phyloP scores from a whole-genome alignment of 1,140 invertebrate species.

The Pygmarrhopalites habei region DNA sequence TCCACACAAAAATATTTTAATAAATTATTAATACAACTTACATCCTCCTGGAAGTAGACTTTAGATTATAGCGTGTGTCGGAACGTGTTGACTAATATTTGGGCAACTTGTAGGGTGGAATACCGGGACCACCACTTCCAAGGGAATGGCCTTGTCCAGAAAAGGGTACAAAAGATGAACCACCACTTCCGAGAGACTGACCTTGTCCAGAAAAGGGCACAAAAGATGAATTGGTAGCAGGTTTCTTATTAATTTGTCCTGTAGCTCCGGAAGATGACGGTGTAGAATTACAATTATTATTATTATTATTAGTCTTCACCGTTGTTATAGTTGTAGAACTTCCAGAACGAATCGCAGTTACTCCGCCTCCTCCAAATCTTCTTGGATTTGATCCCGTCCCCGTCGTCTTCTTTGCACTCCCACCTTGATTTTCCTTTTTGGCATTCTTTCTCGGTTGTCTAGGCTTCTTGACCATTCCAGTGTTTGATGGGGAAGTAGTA shows the following conservation, averaged over 20 bases:
- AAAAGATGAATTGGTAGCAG: neutral
- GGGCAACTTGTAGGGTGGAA: no score
- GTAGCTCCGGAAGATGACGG: neutral
- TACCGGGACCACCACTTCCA: neutral
- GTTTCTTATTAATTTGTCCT: neutral
- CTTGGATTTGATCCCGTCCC: no score
- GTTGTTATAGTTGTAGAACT: neutral
- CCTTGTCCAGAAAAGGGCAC: neutral
- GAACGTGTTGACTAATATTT: no score
- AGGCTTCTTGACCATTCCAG: no score
- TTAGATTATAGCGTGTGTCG: no score
- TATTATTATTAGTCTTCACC: neutral
- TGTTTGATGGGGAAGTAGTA: no score
- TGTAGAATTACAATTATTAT: no score
- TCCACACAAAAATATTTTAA: no score
- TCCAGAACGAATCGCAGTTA: neutral
- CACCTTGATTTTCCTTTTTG: no score
- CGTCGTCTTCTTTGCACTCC: neutral
- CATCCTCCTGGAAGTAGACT: no score
- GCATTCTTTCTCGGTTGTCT: no score
- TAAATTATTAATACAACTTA: no score
- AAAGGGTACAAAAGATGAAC: neutral
- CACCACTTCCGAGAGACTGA: neutral
- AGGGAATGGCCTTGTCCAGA: slow-evolving; percentile 6
- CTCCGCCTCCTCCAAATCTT: neutral